Conservation (phyloP, 2,113 vertebrate genomes). For the Odontesthes bonariensis region DNA sequence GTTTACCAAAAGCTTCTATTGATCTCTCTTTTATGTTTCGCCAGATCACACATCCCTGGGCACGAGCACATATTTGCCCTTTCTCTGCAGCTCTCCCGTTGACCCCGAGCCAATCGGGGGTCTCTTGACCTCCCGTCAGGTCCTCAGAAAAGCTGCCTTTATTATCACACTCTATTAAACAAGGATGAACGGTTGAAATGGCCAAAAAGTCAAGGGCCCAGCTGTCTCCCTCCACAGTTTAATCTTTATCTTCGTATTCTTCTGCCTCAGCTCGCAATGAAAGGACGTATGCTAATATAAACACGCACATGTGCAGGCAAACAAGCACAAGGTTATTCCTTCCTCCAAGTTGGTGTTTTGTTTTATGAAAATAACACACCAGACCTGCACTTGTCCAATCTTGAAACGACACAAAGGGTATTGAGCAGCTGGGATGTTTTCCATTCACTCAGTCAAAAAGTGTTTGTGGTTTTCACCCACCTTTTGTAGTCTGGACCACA, state of each 20-base stretch:
- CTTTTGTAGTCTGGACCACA: too few species aligned
- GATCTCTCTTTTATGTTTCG: constrained; percentile 12
- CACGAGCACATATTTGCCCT: constrained; percentile 6
- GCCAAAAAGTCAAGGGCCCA: constrained; percentile 53
- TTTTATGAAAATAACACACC: not conserved
- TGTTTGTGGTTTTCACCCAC: too few species aligned
- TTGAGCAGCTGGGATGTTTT: too few species aligned
- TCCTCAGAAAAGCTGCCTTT: constrained; percentile 56
- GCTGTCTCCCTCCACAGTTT: constrained; percentile 56
- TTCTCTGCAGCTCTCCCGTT: constrained; percentile 21
- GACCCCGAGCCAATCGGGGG: constrained; percentile 52
- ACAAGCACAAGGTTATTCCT: constrained; percentile 7
- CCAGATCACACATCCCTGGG: constrained; percentile 14
- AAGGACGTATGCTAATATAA: not conserved
- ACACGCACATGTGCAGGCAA: not conserved
- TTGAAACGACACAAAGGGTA: too few species aligned
- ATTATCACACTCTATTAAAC: constrained; percentile 73
- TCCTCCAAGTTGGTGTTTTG: constrained; percentile 2
- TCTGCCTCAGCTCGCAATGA: constrained; percentile 24
- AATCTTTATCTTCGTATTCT: constrained; percentile 42
- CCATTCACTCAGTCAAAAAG: too few species aligned
- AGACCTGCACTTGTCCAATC: not conserved
- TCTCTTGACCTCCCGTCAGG: constrained; percentile 61
- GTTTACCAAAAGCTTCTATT: constrained; percentile 26
- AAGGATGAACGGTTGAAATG: constrained; percentile 35